Evolutionary conservation across 2,113 vertebrate genomes (phyloP), one percentile per base, ranked within the genome.

Genomic region (Myiopsitta monachus): DNA sequence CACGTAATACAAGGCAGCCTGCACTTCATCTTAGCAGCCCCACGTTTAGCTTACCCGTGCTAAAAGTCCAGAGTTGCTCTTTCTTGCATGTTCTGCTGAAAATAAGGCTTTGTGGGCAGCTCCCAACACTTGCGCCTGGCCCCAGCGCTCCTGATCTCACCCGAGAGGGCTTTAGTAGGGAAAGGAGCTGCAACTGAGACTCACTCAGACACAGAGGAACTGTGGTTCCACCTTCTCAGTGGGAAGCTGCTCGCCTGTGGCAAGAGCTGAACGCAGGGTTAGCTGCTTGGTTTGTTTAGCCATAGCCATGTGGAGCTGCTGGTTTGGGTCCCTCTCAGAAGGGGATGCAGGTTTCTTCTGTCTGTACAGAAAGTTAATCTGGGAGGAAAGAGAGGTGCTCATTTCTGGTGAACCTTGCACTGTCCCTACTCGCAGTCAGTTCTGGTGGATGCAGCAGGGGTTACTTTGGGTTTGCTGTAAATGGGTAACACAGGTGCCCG

Each of bases 81-180:
- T 87, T 61, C 21, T 80, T 95, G 95, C 96, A 97, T 96, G 97
- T 92, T 96, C 92, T 94, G 92, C 94, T 91, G 87, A 94, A 87
- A 95, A 83, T 84, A 93, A 94, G 88, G 93, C 93, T 96, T 96
- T 93, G 74, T 78, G 96, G 92, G 80, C 93, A 91, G 94, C 93
- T 67, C 91, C 78, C 81, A 94, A 90, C 83, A 78, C 52, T 16
- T 83, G 87, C 64, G 64, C 94, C 77, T 14, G 19, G 88, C 88
- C 77, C 77, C 87, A 43, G 85, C 33, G 73, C 90, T 87, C 93
- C 41, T 24, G 76, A 55, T 67, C 90, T 91, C 88, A 61, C 88
- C 76, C 22, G 31, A 73, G 72, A 91, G 46, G 80, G 59, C 87
- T 66, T 55, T 38, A 55, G 62, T 33, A 27, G 51, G 74, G 79